Evolutionary conservation across 2,888 invertebrate species (phyloP).

Genomic region (Monopis laevigella): DNA sequence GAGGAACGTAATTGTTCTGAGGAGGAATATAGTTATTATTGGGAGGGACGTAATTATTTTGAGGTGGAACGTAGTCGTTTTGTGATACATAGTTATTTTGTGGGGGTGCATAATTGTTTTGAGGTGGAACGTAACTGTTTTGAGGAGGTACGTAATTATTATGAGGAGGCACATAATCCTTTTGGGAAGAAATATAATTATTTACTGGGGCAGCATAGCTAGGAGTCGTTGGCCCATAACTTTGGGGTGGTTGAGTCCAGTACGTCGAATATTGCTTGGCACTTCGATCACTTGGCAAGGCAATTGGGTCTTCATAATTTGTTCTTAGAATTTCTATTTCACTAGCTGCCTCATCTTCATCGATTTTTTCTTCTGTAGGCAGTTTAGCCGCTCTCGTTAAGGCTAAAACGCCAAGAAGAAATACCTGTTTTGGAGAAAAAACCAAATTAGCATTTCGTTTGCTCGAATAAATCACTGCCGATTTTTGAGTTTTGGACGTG

Average conservation of each 20-base stretch:
- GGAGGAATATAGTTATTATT: slow-evolving; percentile 23
- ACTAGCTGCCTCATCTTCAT: slow-evolving; percentile 1
- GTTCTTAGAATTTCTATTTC: slow-evolving; percentile 4
- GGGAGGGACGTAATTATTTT: slow-evolving; percentile 22
- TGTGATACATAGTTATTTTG: slow-evolving; percentile 20
- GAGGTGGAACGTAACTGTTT: slow-evolving; percentile 22
- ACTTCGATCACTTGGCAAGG: slow-evolving; percentile 3
- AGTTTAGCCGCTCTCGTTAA: slow-evolving; percentile 2
- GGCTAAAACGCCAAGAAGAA: slow-evolving; percentile 9
- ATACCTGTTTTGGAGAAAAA: too few relatives aligned
- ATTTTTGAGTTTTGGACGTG: neutral
- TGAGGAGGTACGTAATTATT: slow-evolving; percentile 18
- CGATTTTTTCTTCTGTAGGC: slow-evolving; percentile 1
- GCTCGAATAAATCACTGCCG: slow-evolving; percentile 1
- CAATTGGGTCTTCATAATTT: slow-evolving; percentile 7
- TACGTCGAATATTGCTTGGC: slow-evolving; percentile 1
- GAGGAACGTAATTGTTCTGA: slow-evolving; percentile 20
- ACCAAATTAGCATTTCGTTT: too few relatives aligned
- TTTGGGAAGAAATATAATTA: slow-evolving; percentile 20
- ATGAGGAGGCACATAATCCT: slow-evolving; percentile 21
- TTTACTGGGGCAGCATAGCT: slow-evolving; percentile 23
- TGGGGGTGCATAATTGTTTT: slow-evolving; percentile 21
- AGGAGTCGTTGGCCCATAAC: slow-evolving; percentile 15
- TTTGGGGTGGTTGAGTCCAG: slow-evolving; percentile 19
- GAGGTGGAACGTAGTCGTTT: slow-evolving; percentile 22